Percentiles rank a stretch among this genome's conserved stretches.
phyloP scores from a whole-genome alignment of 2,113 vertebrate genomes.

The Furnarius figulus region DNA sequence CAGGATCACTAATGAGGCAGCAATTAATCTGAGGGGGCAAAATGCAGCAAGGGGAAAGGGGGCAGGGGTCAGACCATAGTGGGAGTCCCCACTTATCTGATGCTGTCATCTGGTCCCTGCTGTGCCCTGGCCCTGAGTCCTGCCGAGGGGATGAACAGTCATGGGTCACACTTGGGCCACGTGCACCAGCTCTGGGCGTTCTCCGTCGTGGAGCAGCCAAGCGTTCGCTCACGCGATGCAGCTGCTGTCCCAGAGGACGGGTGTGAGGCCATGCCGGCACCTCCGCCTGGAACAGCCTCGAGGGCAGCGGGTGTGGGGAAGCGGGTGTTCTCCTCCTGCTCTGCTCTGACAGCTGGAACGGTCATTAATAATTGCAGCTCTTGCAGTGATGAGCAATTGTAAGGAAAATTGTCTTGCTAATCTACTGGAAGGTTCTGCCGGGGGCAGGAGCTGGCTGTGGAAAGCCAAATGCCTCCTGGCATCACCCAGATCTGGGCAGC shows the following conservation, averaged over 20 bases:
- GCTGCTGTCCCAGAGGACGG: neutral
- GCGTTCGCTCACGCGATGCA: neutral
- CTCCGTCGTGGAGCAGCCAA: neutral
- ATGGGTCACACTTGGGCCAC: accelerated
- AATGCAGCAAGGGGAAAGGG: neutral
- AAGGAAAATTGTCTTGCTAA: conserved; percentile 40
- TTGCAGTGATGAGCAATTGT: conserved; percentile 16
- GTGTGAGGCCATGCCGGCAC: neutral
- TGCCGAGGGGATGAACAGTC: neutral
- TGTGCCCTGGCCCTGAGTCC: accelerated
- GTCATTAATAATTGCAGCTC: conserved; percentile 59
- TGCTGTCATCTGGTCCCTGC: accelerated
- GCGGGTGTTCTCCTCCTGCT: neutral
- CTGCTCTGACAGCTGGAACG: conserved; percentile 20
- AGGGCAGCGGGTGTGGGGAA: neutral
- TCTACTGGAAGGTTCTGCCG: conserved; percentile 43
- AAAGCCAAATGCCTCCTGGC: neutral
- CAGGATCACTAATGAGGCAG: accelerated
- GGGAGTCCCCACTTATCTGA: accelerated
- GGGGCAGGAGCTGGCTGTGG: neutral
- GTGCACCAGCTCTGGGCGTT: neutral
- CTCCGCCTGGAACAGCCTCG: neutral
- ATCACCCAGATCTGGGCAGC: neutral
- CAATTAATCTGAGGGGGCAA: neutral
- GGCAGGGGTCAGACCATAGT: too few species aligned